Base-by-base conservation (phyloP, 2,113 vertebrate genomes). In the Hippoglossus stenolepis region DNA sequence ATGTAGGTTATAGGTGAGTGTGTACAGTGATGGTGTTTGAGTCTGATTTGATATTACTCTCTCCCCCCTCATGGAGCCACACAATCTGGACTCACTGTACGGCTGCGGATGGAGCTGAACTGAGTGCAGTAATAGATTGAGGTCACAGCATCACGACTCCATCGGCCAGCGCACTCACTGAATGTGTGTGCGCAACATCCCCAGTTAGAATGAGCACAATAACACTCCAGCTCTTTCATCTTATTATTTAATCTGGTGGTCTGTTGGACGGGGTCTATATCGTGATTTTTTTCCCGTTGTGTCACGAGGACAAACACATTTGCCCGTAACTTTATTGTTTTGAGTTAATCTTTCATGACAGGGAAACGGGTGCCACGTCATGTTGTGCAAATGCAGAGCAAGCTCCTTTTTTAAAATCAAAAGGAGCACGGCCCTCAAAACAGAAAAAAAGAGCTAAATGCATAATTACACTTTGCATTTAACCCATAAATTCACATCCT, bases 71-170 rank as follows among this genome's bases (percentile, higher is more conserved):
- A 13, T 11, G 26, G 57, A 71, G 23, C 7, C 62, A 54, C 47
- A 45, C 23, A 23, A 21, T 59, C 31, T 80, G 5, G 73, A 45
- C 70, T 65, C 24, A 66, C 9, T 61, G 31, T 23, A 26, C 31
- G 40, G 60, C 65, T 51, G 65, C 45, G 51, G 4, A 0, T 31
- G 56, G 53, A 66, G 65, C 69, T 66, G 74, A 65, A 58, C 31
- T 6, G 40, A 59, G 70, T 24, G 31, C 56, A 49, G 67, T 35
- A 56, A 83, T 58, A 80, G 77, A 79, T 84, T 65, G 64, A 75
- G 72, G 75, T 82, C 75, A 67, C 18, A 70, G 54, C 54, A 47
- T 69, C 73, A 35, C 5, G 24, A 66, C 74, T 71, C 77, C 38
- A 20, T 65, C 67, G 59, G 59, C 56, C 64, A 54, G 26, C 23